These are phyloP conservation scores for Sphyrna mokarran DNA, from an alignment of 2,113 vertebrate species.

Conservation along the genomic window DNA sequence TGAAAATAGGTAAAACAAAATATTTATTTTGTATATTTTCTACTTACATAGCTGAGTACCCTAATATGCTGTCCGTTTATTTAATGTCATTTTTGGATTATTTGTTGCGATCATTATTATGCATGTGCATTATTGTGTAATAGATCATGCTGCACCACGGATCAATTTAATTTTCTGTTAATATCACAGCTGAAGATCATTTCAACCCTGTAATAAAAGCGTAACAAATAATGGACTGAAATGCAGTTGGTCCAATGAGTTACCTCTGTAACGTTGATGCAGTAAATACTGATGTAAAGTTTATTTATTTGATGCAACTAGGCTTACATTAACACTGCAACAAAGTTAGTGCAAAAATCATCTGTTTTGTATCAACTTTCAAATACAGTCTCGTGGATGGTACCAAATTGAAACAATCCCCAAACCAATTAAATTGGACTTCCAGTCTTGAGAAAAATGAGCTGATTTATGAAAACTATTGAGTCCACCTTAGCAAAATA, in stretches of 20 bases:
- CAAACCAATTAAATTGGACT: neutral
- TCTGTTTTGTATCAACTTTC: neutral
- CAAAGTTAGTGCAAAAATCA: too few species aligned
- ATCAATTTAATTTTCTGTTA: conserved; percentile 6
- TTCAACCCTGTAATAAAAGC: neutral
- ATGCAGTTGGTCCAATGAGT: neutral
- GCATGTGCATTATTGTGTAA: neutral
- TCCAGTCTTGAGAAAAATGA: neutral
- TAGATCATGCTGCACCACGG: neutral
- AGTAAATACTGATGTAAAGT: neutral
- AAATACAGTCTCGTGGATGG: neutral
- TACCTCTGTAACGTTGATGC: neutral
- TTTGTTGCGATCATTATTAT: neutral
- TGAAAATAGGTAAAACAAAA: neutral
- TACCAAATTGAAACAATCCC: neutral
- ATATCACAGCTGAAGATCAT: neutral
- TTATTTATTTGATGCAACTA: too few species aligned
- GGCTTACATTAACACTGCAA: too few species aligned
- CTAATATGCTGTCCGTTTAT: neutral
- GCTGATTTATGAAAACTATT: neutral
- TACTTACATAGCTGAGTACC: neutral
- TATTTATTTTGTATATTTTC: neutral
- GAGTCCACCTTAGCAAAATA: neutral
- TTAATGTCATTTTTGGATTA: neutral
- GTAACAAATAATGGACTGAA: conserved; percentile 10